Evolutionary conservation across 2,888 invertebrate species (phyloP).

Genomic region (Drosophila conformis): DNA sequence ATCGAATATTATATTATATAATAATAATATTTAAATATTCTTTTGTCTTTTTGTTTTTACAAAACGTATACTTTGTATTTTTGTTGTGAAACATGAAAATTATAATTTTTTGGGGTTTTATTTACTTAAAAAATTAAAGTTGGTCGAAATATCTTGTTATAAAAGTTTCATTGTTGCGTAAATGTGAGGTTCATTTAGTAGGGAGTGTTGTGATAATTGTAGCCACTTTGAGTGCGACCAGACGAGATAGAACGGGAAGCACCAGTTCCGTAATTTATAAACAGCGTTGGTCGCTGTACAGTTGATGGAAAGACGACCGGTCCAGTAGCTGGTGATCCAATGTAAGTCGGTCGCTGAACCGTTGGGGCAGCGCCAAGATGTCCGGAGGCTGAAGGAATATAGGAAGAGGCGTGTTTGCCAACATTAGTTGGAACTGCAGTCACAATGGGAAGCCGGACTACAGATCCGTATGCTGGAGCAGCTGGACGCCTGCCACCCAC

Average conservation of each 20-base stretch:
- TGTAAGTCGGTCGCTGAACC: background rate
- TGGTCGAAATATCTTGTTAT: background rate
- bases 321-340: background rate
- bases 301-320: background rate
- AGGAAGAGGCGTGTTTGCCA: background rate
- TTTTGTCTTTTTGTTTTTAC: background rate
- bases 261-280: background rate
- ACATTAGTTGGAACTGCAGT: background rate
- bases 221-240: background rate
- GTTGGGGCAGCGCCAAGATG: background rate
- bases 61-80: background rate
- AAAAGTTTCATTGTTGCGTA: background rate
- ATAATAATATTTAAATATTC: background rate
- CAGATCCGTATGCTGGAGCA: background rate
- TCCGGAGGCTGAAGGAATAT: background rate
- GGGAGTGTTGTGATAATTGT: background rate
- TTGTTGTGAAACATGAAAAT: background rate
- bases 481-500: background rate
- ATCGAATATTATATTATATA: background rate
- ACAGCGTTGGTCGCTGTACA: background rate
- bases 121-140: background rate
- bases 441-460: background rate
- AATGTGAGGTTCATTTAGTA: background rate
- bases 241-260: background rate
- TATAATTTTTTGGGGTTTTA: background rate